Base-by-base conservation (phyloP, 1,140 invertebrate genomes). In the Euwallacea fornicatus region DNA sequence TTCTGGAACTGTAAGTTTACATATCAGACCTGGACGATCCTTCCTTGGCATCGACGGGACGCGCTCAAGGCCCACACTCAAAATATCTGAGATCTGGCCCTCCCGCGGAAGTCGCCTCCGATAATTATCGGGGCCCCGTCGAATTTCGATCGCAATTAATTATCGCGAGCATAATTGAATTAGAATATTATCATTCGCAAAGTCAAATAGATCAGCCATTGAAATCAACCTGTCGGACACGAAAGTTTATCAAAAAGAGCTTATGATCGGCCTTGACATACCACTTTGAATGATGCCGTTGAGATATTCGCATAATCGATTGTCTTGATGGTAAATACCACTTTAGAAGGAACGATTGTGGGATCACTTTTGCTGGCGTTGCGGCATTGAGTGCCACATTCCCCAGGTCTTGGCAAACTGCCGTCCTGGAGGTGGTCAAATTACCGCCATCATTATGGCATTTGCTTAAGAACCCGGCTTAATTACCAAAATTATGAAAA, bases 261-360 rank as follows among this genome's bases (percentile, higher is more conserved):
- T 42, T n/a, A 63, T 33, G 15, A 63, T 15, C 21, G 42, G 43
- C 60, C 60, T 63, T 63, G 60, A 63, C 60, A 63, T 63, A 63
- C 60, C 60, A 63, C 46, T 47, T 63, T 41, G 15, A 63, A 56
- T 56, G 16, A 56, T 56, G 16, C 16, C 16, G 16, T 56, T 9
- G 16, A 13, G 46, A 50, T 6, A 6, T 13, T 50, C 9, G 46
- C 13, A 50, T 50, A 50, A 50, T 50, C 46, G 46, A 50, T 50
- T 50, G 7, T 50, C 7, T 50, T 50, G 13, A 50, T 50, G 13
- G 46, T 6, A 50, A 50, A 50, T 50, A 50, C 3, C 46, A 6
- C 46, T 50, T 50, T 50, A 50, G 13, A 50, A 3, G 46, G 2
- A 50, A 50, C 46, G 9, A 10, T 10, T 10, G 46, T 50, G 46